phyloP scores from a whole-genome alignment of 2,113 vertebrate genomes.

The Sorex fumeus region DNA sequence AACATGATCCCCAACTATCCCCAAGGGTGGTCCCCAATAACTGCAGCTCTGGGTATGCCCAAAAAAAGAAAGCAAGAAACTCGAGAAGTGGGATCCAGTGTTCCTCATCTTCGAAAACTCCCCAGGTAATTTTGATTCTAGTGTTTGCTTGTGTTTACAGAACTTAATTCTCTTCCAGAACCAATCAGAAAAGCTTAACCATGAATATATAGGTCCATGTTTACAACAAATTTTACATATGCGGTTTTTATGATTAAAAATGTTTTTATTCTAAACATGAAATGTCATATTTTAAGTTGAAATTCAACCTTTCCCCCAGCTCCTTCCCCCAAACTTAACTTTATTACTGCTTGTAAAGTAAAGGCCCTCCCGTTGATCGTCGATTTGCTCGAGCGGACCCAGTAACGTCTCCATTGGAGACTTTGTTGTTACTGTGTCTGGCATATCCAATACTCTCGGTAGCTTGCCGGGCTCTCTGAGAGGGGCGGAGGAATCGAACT shows the following conservation, averaged over 20 bases:
- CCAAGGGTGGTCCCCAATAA: no score
- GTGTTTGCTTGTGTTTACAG: not conserved
- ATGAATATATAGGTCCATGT: not conserved
- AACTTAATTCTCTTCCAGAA: conserved; percentile 56
- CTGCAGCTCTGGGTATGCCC: no score
- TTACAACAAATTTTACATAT: conserved; percentile 13
- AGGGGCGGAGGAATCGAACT: no score
- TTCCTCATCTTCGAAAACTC: not conserved
- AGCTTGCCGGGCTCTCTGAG: no score
- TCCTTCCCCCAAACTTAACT: not conserved
- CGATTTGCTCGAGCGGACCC: no score
- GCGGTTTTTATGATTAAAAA: not conserved
- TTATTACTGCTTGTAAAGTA: conserved; percentile 30
- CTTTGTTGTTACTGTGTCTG: no score
- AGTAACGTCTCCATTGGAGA: no score
- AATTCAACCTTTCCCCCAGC: no score
- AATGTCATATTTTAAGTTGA: conserved; percentile 45
- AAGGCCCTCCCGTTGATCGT: no score
- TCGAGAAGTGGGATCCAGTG: not conserved
- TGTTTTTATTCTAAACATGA: conserved; percentile 52
- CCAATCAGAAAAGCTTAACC: not conserved
- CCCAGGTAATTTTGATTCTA: conserved; percentile 22
- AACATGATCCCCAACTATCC: no score
- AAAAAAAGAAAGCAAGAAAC: not conserved
- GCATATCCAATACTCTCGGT: no score